Conservation (phyloP, 2,888 invertebrate species). For the Frankliniella fusca region DNA sequence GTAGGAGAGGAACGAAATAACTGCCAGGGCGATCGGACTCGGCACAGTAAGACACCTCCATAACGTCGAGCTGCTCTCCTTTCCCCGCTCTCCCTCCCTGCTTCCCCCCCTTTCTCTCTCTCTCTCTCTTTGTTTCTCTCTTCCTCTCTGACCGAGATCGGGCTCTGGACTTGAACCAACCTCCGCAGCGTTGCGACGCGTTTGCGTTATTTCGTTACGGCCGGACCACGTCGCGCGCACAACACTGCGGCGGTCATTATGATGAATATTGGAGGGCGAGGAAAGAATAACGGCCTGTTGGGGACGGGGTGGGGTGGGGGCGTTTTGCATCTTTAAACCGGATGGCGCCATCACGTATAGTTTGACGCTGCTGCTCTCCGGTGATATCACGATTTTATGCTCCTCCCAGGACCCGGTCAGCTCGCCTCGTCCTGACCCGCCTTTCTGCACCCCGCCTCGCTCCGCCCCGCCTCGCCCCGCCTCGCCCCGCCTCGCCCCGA, state of each 20-base stretch:
- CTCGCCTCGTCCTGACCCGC: no score
- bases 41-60: no score
- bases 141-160: neutral
- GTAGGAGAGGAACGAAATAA: neutral
- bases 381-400: conserved; percentile 14
- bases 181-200: neutral
- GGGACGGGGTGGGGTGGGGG: neutral
- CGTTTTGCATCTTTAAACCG: neutral
- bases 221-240: no score
- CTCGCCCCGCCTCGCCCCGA: no score
- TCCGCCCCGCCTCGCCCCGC: no score
- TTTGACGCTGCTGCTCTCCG: neutral
- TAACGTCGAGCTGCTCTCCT: neutral
- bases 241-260: neutral
- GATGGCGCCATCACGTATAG: neutral
- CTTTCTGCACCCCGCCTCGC: no score
- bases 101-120: neutral
- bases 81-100: neutral
- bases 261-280: neutral
- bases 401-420: neutral
- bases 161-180: neutral
- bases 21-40: no score
- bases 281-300: neutral
- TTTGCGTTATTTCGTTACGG: neutral
- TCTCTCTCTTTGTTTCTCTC: no score